Percentiles rank a stretch among this genome's conserved stretches.
These are phyloP conservation scores for Muntiacus reevesi DNA, from an alignment of 2,113 vertebrate genomes.

Conservation along the genomic window DNA sequence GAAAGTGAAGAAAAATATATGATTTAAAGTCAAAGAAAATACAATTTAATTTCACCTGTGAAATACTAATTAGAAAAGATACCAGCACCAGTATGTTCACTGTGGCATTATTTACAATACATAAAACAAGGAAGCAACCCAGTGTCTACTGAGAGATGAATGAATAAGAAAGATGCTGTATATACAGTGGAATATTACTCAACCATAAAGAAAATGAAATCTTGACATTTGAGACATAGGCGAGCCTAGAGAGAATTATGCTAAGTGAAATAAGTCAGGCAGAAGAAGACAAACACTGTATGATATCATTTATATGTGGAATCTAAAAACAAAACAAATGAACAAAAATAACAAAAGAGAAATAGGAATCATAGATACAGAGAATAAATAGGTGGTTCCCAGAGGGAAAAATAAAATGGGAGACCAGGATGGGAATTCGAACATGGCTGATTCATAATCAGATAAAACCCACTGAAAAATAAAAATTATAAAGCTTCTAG, in stretches of 20 bases:
- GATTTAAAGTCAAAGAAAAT: not conserved
- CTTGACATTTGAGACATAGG: not conserved
- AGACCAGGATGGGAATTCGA: too few relatives aligned
- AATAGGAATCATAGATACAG: not conserved
- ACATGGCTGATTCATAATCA: too few relatives aligned
- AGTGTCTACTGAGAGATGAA: not conserved
- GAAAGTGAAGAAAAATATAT: not conserved
- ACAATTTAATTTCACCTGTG: not conserved
- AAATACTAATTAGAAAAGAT: not conserved
- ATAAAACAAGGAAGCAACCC: not conserved
- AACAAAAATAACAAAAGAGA: not conserved
- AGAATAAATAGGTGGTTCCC: not conserved
- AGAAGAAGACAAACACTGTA: not conserved
- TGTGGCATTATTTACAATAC: not conserved
- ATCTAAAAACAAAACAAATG: not conserved
- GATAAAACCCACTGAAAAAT: too few relatives aligned
- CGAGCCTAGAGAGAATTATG: not conserved
- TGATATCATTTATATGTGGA: not conserved
- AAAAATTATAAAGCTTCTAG: too few relatives aligned
- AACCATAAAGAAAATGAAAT: not conserved
- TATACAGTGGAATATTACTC: not conserved
- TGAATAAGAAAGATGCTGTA: not conserved
- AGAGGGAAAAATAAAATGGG: too few relatives aligned
- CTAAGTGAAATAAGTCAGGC: not conserved
- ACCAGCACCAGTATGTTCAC: not conserved